These are phyloP conservation scores for Cololabis saira DNA, from an alignment of 2,113 vertebrate species.

Conservation along the genomic window DNA sequence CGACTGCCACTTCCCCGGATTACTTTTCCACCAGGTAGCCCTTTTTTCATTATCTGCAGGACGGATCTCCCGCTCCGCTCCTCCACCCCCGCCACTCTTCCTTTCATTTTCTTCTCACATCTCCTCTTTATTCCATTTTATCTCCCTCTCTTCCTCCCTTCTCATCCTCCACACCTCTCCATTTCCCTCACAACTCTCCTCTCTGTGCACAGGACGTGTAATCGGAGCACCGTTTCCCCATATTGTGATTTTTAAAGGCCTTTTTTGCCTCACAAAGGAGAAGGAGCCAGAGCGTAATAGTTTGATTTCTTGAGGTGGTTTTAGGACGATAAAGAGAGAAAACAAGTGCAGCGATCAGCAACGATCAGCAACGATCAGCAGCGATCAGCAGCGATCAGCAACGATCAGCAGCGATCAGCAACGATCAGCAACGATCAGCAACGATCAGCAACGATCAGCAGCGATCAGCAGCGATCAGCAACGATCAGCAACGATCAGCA, in stretches of 20 bases:
- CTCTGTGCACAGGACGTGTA: slow-evolving; percentile 65
- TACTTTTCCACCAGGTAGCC: slow-evolving; percentile 72
- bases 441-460: slow-evolving; percentile 60
- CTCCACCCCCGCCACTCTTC: slow-evolving; percentile 49
- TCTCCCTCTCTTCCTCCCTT: slow-evolving; percentile 28
- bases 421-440: no score
- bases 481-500: no score
- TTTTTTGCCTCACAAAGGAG: slow-evolving; percentile 60
- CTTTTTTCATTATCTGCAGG: slow-evolving; percentile 73
- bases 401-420: slow-evolving; percentile 62
- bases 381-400: slow-evolving; percentile 60
- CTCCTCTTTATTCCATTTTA: slow-evolving; percentile 33
- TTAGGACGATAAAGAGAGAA: slow-evolving; percentile 71
- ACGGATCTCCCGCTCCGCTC: slow-evolving; percentile 60
- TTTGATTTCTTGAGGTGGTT: slow-evolving; percentile 76
- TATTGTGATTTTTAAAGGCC: slow-evolving; percentile 78
- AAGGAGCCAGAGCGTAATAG: slow-evolving; percentile 76
- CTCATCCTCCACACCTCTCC: slow-evolving; percentile 16
- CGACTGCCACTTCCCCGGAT: slow-evolving; percentile 74
- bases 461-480: slow-evolving; percentile 62
- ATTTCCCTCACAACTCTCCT: slow-evolving; percentile 32
- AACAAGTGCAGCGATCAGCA: slow-evolving; percentile 71
- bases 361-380: no score
- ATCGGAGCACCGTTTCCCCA: slow-evolving; percentile 71
- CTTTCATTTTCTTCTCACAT: slow-evolving; percentile 61